Evolutionary conservation across 2,888 invertebrate species (phyloP).

Genomic region (Pimpla rufipes): DNA sequence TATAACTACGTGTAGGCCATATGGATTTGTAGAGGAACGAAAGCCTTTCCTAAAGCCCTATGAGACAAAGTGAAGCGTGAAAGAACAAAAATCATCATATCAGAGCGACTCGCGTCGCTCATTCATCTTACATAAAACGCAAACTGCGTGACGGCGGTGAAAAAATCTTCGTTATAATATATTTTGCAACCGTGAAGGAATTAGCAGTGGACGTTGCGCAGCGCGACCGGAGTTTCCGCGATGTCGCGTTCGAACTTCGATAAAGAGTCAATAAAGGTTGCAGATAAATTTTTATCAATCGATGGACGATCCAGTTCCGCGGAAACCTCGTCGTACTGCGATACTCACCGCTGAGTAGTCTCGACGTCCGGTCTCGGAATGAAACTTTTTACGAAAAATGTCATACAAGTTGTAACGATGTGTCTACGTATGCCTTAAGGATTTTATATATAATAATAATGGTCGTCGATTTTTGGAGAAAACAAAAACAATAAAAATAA

Average conservation of each 20-base stretch:
- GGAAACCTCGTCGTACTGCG: conserved; percentile 43
- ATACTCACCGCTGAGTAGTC: conserved; percentile 12
- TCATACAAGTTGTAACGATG: conserved; percentile 54
- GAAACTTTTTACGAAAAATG: conserved; percentile 54
- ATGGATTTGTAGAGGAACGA: conserved; percentile 68
- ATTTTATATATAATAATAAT: conserved; percentile 60
- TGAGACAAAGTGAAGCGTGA: conserved; percentile 51
- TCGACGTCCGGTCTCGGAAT: conserved; percentile 17
- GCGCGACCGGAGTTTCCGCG: conserved; percentile 35
- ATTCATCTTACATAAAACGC: conserved; percentile 41
- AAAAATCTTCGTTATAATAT: conserved; percentile 23
- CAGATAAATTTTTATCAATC: conserved; percentile 1
- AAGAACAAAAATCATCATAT: conserved; percentile 49
- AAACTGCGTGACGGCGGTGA: conserved; percentile 22
- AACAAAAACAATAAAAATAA: conserved; percentile 59
- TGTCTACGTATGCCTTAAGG: conserved; percentile 65
- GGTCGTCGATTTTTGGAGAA: conserved; percentile 49
- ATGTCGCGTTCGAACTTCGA: conserved; percentile 1
- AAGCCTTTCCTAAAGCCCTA: conserved; percentile 67
- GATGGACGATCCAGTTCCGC: neutral
- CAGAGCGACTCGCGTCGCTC: conserved; percentile 48
- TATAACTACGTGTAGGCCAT: conserved; percentile 68
- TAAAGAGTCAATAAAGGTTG: conserved; percentile 4
- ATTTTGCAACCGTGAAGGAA: conserved; percentile 51
- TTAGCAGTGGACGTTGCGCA: conserved; percentile 39